A percentile compares a stretch with the other conserved stretches of the same genome.
These are phyloP conservation scores for Panagrolaimus sp. DNA, from an alignment of 1,140 invertebrate species.

Conservation along the genomic window DNA sequence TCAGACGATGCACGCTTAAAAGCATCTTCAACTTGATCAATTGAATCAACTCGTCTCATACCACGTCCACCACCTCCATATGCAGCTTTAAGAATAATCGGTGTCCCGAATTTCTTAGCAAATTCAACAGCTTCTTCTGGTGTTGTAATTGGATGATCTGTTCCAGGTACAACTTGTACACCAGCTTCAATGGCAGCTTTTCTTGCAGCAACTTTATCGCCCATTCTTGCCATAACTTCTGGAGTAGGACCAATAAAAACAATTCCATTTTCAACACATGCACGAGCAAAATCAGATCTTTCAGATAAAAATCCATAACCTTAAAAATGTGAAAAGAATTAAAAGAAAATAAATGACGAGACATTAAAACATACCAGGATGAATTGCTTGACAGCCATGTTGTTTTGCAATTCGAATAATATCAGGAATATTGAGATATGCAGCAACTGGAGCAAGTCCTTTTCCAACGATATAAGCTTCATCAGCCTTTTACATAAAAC, in stretches of 20 bases:
- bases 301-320: constrained; percentile 91
- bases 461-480: constrained; percentile 91
- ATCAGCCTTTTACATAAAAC: constrained; percentile 67
- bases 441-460: constrained; percentile 80
- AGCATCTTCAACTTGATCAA: constrained; percentile 81
- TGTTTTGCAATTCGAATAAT: constrained; percentile 77
- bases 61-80: constrained; percentile 94
- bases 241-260: constrained; percentile 90
- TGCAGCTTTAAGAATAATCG: constrained; percentile 97
- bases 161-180: constrained; percentile 71
- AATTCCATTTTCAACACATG: constrained; percentile 81
- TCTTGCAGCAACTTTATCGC: constrained; percentile 86
- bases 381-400: constrained; percentile 90
- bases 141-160: constrained; percentile 76
- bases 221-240: constrained; percentile 88
- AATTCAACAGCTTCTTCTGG: constrained; percentile 82
- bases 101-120: constrained; percentile 82
- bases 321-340: too few species aligned
- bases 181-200: constrained; percentile 73
- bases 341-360: background rate
- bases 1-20: constrained; percentile 88
- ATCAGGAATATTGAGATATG: constrained; percentile 90
- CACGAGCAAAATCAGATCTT: constrained; percentile 88
- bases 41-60: constrained; percentile 86
- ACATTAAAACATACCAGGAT: constrained; percentile 73